Base-by-base conservation (phyloP, 2,888 invertebrate genomes). In the Octodonta nipae region DNA sequence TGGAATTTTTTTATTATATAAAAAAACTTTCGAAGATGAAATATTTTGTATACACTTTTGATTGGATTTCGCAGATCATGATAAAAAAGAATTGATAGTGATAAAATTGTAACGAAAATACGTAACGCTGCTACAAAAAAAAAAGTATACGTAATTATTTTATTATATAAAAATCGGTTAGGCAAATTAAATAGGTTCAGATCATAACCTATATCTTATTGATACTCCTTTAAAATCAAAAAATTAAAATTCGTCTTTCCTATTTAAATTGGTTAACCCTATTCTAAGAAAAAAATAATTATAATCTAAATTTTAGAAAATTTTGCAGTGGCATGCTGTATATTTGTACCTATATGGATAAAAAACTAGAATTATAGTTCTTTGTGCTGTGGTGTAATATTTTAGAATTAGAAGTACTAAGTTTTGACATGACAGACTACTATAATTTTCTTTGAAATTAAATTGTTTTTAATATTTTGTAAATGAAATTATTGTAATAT, bases 331-430 rank as follows among this genome's bases (percentile, higher is more conserved):
- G 52, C 55, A 54, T 56, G 54, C 56, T 61, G 61, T 63, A 62
- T 59, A 63, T 61, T 62, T 63, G 61, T 62, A 60, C 59, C 62
- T 63, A 62, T 62, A 60, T 61, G 61, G 60, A 61, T 61, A 59
- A 57, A 52, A 56, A 45, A 43, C 38, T 61, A 61, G 58, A 54
- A 51, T 40, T 55, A 59, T 63, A 62, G 61, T 46, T 63, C 56
- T 60, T 63, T 62, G 63, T 63, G 63, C 63, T 63, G 63, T 63
- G 63, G 62, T 63, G 62, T 63, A 62, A 59, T 58, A 58, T 55
- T 58, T 60, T 61, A 61, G 60, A 58, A 51, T 54, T 51, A 51
- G 46, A 55, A 52, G 47, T 52, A 57, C 52, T 54, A 54, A 55
- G 55, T 58, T 56, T 54, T n/a, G n/a, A n/a, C n/a, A n/a, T n/a